These are phyloP conservation scores for Engystomops pustulosus DNA, from an alignment of 2,113 vertebrate genomes.

Conservation along the genomic window DNA sequence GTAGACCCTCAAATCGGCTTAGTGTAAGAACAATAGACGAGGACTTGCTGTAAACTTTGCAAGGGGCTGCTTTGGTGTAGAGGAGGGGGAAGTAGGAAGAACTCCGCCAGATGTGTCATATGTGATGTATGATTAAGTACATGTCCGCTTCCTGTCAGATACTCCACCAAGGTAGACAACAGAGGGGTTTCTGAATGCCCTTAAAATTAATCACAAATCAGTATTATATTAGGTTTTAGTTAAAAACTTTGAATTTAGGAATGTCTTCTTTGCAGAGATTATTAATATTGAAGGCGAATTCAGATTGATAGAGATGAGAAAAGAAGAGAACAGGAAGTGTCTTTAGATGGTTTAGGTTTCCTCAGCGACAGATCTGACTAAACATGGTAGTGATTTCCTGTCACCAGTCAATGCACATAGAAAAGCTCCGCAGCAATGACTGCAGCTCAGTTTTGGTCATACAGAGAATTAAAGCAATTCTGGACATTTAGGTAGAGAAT, in stretches of 20 bases:
- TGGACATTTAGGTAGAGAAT: not conserved
- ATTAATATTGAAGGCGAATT: not conserved
- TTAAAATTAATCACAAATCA: not conserved
- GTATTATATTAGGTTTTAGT: not conserved
- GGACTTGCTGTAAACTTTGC: not conserved
- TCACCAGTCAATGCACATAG: not conserved
- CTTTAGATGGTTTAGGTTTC: not conserved
- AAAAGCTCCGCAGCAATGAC: not conserved
- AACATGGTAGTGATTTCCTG: not conserved
- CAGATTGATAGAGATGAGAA: not conserved
- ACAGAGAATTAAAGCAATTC: not conserved
- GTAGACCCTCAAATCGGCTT: constrained; percentile 15
- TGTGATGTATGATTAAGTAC: constrained; percentile 37
- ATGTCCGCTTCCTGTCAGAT: constrained; percentile 54
- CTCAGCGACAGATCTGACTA: not conserved
- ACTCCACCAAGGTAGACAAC: constrained; percentile 26
- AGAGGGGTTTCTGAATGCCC: not conserved
- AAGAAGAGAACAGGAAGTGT: not conserved
- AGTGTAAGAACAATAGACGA: not conserved
- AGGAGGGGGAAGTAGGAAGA: constrained; percentile 52
- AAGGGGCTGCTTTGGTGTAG: constrained; percentile 39
- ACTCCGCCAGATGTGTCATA: constrained; percentile 51
- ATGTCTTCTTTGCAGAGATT: not conserved
- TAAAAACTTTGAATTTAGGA: too few relatives aligned
- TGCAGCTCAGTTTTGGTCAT: not conserved